Evolutionary conservation across 2,888 invertebrate genomes (phyloP).

Genomic region (Selenia dentaria): DNA sequence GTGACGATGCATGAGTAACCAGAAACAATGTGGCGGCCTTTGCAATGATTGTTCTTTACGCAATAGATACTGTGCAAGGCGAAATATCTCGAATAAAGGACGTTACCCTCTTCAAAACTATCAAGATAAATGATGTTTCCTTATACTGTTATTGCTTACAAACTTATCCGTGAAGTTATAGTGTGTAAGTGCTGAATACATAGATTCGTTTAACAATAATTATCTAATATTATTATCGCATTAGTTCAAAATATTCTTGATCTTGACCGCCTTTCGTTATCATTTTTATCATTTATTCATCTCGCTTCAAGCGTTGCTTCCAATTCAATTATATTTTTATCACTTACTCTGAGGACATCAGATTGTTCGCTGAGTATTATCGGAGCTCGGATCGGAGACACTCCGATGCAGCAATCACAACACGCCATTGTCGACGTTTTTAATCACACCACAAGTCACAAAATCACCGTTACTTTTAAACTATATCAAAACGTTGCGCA

Average conservation of each 20-base stretch:
- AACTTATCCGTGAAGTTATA: no score
- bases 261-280: constrained; percentile 17
- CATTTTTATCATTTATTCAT: not conserved
- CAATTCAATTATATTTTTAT: constrained; percentile 8
- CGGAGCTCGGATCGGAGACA: constrained; percentile 89
- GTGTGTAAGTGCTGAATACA: no score
- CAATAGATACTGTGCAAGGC: constrained; percentile 27
- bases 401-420: constrained; percentile 87
- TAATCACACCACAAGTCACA: constrained; percentile 50
- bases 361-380: constrained; percentile 90
- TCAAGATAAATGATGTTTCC: no score
- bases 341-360: constrained; percentile 90
- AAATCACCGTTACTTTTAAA: constrained; percentile 56
- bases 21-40: constrained; percentile 49
- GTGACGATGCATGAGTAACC: constrained; percentile 51
- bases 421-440: constrained; percentile 80
- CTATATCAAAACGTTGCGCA: constrained; percentile 60
- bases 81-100: constrained; percentile 10
- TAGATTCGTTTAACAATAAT: no score
- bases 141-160: no score
- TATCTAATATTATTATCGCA: no score
- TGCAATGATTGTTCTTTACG: constrained; percentile 40
- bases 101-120: constrained; percentile 14
- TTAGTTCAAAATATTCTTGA: no score
- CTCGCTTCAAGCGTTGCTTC: not conserved